phyloP scores from a whole-genome alignment of 2,797 vertebrate genomes.

The Squalus acanthias region DNA sequence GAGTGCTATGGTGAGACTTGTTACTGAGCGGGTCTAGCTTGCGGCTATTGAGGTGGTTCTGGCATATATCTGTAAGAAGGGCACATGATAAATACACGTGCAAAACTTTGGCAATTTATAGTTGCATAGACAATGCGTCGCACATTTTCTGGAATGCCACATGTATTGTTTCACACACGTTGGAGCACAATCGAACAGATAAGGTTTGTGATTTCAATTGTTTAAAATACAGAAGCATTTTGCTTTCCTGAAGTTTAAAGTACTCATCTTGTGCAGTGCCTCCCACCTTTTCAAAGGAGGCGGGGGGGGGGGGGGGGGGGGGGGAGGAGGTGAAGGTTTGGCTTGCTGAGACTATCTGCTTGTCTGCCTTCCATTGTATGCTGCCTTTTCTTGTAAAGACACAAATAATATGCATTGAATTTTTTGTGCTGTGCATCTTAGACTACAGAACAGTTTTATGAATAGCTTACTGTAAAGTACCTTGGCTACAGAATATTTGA shows the following conservation, averaged over 20 bases:
- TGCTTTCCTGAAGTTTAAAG: neutral
- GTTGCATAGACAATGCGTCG: neutral
- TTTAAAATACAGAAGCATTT: neutral
- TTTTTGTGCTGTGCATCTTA: neutral
- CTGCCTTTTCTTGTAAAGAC: neutral
- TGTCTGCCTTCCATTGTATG: neutral
- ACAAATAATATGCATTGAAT: neutral
- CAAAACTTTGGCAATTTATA: neutral
- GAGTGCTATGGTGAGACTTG: neutral
- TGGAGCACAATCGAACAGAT: neutral
- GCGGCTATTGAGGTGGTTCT: neutral
- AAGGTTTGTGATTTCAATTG: neutral
- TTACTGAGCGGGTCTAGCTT: neutral
- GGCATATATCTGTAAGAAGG: neutral
- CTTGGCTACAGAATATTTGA: neutral
- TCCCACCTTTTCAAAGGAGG: neutral
- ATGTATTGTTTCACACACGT: neutral
- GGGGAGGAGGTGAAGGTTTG: neutral
- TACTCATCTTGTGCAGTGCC: neutral
- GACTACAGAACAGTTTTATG: neutral
- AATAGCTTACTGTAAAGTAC: neutral
- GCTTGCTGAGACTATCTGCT: neutral
- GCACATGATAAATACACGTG: neutral
- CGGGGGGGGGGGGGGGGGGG: neutral
- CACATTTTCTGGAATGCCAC: neutral